Base-by-base conservation (phyloP, 2,888 invertebrate species). In the Pogonocherus hispidulus region DNA sequence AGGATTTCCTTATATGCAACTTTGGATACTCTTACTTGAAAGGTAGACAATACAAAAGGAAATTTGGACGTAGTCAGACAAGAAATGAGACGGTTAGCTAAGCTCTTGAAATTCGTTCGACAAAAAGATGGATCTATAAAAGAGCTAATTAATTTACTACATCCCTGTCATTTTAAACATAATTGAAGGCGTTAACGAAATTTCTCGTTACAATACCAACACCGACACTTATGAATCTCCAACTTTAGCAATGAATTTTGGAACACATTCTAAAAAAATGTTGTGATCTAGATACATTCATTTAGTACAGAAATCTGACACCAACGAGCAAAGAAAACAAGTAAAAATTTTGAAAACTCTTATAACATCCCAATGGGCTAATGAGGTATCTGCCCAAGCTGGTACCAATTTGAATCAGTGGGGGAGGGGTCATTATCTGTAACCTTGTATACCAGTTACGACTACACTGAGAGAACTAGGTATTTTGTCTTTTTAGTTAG, bases 351-450 rank as follows among this genome's bases (percentile, higher is more conserved):
- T 77, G 52, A 77, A 76, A 64, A 68, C 47, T n/a, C 68, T 78
- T 18, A 68, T 76, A 11, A 62, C 65, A 64, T 76, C 77, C 5
- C 77, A 77, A 51, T 78, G 78, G 76, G 67, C 72, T 5, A 55
- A 76, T 62, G 76, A 76, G 69, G 64, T 78, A 20, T 76, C 74
- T 2, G 73, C 76, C 3, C 77, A 75, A 66, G 78, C 77, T 20
- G 49, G 56, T 16, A 46, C 72, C 16, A 76, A 76, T 63, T 64
- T 77, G 46, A 72, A 73, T 75, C 23, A 23, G 23, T n/a, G n/a
- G n/a, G n/a, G n/a, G n/a, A n/a, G n/a, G n/a, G n/a, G n/a, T n/a
- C n/a, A n/a, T n/a, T n/a, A n/a, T n/a, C n/a, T n/a, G n/a, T n/a
- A n/a, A n/a, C n/a, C n/a, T n/a, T n/a, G n/a, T n/a, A n/a, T n/a